Evolutionary conservation across 1,140 invertebrate species (phyloP).

Genomic region (Caerostris extrusa): DNA sequence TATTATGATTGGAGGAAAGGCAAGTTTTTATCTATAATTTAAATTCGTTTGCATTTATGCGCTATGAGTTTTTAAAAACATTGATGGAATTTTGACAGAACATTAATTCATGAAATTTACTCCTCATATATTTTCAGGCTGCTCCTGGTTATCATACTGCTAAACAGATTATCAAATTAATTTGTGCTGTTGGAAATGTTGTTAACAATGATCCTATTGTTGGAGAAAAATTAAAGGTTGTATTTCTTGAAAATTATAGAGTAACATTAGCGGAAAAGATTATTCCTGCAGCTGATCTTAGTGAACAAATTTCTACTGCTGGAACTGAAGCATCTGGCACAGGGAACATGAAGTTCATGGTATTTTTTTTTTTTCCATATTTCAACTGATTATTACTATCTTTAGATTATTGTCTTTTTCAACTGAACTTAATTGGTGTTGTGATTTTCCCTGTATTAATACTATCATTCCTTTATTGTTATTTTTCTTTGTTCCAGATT

Average conservation of each 20-base stretch:
- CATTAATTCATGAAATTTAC: neutral
- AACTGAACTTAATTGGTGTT: too few species aligned
- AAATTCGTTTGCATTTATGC: neutral
- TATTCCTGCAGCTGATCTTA: conserved; percentile 98
- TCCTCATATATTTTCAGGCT: conserved; percentile 82
- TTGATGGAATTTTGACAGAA: neutral
- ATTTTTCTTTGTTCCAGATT: too few species aligned
- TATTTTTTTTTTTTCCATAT: neutral
- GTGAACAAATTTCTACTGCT: conserved; percentile 96
- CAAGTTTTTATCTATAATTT: conserved; percentile 33
- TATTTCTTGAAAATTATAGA: conserved; percentile 98
- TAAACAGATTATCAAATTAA: conserved; percentile 99
- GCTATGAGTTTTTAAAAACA: neutral
- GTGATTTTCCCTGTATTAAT: too few species aligned
- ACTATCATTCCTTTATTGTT: too few species aligned
- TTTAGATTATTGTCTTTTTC: too few species aligned
- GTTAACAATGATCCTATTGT: conserved; percentile 99
- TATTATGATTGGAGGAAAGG: conserved; percentile 92
- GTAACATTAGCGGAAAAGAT: conserved; percentile 99
- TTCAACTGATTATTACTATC: too few species aligned
- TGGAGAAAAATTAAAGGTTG: conserved; percentile 97
- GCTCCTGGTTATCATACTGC: conserved; percentile 99
- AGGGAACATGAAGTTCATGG: conserved; percentile 95
- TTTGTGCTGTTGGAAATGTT: conserved; percentile 94
- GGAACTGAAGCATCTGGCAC: conserved; percentile 99